phyloP scores from a whole-genome alignment of 2,113 vertebrate species.

The Macquaria australasica region DNA sequence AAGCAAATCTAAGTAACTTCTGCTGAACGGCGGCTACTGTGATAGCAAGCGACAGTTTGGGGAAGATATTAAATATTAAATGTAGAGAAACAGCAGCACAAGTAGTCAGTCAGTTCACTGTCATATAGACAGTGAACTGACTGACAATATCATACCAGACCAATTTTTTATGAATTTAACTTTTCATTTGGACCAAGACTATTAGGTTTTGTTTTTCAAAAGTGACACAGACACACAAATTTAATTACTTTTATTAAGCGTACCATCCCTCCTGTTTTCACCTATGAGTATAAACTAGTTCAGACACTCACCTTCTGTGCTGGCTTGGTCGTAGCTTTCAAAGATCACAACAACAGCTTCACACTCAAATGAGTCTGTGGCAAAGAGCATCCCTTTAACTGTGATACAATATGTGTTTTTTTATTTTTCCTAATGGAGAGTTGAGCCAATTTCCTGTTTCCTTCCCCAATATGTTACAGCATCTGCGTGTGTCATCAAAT shows the following conservation, averaged over 20 bases:
- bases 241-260: neutral
- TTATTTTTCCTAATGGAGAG: no score
- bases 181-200: neutral
- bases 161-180: neutral
- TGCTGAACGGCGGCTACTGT: neutral
- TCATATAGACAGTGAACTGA: no score
- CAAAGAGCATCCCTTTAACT: neutral
- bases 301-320: slow-evolving; percentile 45
- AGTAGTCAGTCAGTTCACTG: no score
- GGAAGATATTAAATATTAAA: neutral
- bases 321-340: neutral
- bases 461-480: neutral
- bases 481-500: neutral
- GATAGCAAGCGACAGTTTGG: neutral
- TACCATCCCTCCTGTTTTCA: neutral
- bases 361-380: neutral
- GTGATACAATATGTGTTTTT: neutral
- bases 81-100: neutral
- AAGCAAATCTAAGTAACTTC: neutral
- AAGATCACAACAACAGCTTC: neutral
- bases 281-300: neutral
- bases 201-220: neutral
- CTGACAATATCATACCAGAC: no score
- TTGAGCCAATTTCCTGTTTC: slow-evolving; percentile 51
- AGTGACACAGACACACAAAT: neutral